A percentile compares a stretch with the other conserved stretches of the same genome.
Evolutionary conservation across 2,113 vertebrate species (phyloP).

Genomic region (Bufo bufo): DNA sequence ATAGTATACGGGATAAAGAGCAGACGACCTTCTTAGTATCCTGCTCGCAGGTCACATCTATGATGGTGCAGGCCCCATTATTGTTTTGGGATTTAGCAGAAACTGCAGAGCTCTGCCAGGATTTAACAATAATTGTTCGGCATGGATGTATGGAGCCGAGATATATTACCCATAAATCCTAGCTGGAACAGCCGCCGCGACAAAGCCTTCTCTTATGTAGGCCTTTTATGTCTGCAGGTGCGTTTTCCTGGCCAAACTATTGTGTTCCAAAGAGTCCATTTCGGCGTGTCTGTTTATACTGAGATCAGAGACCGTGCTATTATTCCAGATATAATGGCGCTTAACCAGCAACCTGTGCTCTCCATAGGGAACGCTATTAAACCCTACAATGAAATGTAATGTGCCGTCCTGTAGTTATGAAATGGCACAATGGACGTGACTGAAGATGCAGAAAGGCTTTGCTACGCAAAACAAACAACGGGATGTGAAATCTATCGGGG

Average conservation of each 20-base stretch:
- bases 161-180: slow-evolving; percentile 26
- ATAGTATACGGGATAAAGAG: neutral
- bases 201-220: slow-evolving; percentile 21
- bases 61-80: neutral
- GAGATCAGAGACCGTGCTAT: neutral
- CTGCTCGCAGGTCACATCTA: neutral
- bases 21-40: neutral
- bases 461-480: neutral
- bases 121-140: neutral
- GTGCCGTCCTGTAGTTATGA: neutral
- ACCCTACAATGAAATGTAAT: neutral
- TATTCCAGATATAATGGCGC: slow-evolving; percentile 5
- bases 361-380: neutral
- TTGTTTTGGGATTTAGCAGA: slow-evolving; percentile 16
- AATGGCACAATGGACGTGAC: neutral
- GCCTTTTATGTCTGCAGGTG: slow-evolving; percentile 39
- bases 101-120: slow-evolving; percentile 9
- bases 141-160: slow-evolving; percentile 16
- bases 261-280: slow-evolving; percentile 8
- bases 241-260: slow-evolving; percentile 6
- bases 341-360: neutral
- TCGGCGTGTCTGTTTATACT: neutral
- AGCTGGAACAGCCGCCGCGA: neutral
- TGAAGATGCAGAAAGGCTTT: neutral
- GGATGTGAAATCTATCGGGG: neutral